Conservation (phyloP, 2,113 vertebrate species). For the Ctenomys sociabilis region DNA sequence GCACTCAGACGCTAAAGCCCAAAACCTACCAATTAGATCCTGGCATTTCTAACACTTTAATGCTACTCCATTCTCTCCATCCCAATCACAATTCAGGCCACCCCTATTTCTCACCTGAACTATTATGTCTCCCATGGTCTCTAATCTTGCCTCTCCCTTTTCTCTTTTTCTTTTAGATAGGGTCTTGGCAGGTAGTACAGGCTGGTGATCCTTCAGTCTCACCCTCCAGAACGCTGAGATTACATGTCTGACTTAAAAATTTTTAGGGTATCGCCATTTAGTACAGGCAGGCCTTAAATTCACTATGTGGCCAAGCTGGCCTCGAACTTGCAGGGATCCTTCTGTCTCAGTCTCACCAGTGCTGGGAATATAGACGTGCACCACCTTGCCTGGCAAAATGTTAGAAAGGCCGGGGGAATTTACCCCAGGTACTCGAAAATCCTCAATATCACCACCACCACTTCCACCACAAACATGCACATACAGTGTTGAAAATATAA, state of each 20-base stretch:
- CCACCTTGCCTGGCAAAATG: neutral
- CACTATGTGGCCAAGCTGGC: neutral
- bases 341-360: neutral
- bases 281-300: neutral
- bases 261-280: neutral
- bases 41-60: neutral
- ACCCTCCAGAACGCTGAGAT: neutral
- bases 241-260: neutral
- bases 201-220: neutral
- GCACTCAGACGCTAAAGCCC: neutral
- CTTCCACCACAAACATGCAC: neutral
- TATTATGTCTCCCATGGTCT: neutral
- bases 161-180: neutral
- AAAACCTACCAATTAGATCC: neutral
- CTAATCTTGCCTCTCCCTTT: neutral
- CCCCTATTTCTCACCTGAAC: neutral
- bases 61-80: neutral
- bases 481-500: neutral
- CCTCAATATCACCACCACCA: neutral
- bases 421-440: neutral
- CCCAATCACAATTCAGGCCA: neutral
- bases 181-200: neutral
- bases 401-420: neutral
- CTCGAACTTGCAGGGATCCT: neutral
- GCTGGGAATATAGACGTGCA: neutral